Conservation (phyloP, 2,113 vertebrate species). For the Crotalus viridis region DNA sequence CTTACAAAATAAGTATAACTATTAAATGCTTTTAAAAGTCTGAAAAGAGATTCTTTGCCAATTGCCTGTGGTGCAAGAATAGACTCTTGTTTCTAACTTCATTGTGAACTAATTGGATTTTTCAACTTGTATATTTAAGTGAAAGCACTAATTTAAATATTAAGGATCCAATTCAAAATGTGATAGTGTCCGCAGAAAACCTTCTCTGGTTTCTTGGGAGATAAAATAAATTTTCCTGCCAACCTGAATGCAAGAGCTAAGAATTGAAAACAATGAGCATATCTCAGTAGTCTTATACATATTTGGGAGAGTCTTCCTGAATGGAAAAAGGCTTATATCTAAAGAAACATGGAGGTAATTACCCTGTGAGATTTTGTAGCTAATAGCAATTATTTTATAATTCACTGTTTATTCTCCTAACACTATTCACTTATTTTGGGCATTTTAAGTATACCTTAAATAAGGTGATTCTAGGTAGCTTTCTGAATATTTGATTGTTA, state of each 20-base stretch:
- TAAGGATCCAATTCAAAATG: slow-evolving; percentile 15
- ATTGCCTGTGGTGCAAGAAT: neutral
- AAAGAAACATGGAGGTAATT: neutral
- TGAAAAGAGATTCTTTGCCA: neutral
- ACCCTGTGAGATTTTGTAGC: slow-evolving; percentile 8
- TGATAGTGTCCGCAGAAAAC: slow-evolving; percentile 18
- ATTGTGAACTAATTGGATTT: slow-evolving; percentile 19
- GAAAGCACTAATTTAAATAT: slow-evolving; percentile 19
- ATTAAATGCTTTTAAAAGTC: neutral
- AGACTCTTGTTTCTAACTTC: neutral
- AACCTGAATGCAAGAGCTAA: slow-evolving; percentile 7
- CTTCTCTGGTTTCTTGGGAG: neutral
- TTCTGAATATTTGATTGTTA: slow-evolving; percentile 14
- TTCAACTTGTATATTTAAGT: neutral
- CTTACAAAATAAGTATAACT: neutral
- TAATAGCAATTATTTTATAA: neutral
- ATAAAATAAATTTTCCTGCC: neutral
- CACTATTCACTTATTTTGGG: neutral
- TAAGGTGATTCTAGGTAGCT: neutral
- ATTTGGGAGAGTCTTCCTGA: neutral
- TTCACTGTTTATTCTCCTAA: slow-evolving; percentile 9
- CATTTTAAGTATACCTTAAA: neutral
- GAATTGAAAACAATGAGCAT: neutral
- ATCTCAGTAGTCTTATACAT: neutral
- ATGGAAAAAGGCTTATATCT: neutral